Percentiles rank a stretch among this genome's conserved stretches.
These are phyloP conservation scores for Saiga tatarica DNA, from an alignment of 2,113 vertebrate genomes.

Conservation along the genomic window DNA sequence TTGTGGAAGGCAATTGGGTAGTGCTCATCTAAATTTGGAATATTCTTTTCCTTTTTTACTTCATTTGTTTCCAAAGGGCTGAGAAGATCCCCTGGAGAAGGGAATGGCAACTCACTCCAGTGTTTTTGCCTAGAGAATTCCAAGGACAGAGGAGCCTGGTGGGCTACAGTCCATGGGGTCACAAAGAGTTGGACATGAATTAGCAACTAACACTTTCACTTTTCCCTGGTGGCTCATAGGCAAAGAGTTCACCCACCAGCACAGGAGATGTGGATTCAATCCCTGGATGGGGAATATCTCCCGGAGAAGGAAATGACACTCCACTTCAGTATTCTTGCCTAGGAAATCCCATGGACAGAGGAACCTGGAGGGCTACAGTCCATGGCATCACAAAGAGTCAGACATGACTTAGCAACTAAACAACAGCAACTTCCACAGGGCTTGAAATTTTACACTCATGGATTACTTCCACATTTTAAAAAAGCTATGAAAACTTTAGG, in stretches of 20 bases:
- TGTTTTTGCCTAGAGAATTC: not conserved
- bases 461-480: not conserved
- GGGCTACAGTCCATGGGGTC: not conserved
- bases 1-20: not conserved
- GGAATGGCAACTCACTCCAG: not conserved
- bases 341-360: not conserved
- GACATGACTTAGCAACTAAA: not conserved
- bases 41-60: not conserved
- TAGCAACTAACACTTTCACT: not conserved
- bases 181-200: not conserved
- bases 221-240: not conserved
- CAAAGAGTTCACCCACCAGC: not conserved
- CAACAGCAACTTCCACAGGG: not conserved
- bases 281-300: not conserved
- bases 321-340: not conserved
- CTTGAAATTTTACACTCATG: not conserved
- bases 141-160: not conserved
- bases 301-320: not conserved
- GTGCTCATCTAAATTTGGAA: not conserved
- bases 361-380: not conserved
- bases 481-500: not conserved
- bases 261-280: not conserved
- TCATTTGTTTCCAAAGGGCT: not conserved
- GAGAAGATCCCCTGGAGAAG: not conserved
- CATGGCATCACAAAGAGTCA: not conserved